Evolutionary conservation across 2,888 invertebrate species (phyloP), one percentile per base, ranked within the genome.

Genomic region (Phyto melanocephala): DNA sequence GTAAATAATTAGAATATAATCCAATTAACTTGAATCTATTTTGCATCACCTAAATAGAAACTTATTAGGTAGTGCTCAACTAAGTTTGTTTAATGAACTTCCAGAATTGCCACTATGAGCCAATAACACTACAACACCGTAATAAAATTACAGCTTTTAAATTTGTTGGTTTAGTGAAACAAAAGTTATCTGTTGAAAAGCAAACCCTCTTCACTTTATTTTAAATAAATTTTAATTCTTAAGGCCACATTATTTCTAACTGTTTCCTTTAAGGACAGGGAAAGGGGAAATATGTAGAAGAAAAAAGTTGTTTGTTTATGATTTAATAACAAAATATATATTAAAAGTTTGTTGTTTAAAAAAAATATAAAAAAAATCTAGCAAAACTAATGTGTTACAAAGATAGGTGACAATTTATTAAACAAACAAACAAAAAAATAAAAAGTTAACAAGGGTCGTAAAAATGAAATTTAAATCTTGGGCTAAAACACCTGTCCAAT

Each of bases 91-190:
- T 28, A 28, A 3, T 28, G 28, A 28, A 28, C 6, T 28, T 28
- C 28, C 28, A 28, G 1, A 7, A 20, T 7, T 24, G n/a, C 0
- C n/a, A 1, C n/a, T 42, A 24, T n/a, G n/a, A n/a, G n/a, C n/a
- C n/a, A 67, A 88, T 89, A 3, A 87, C 87, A 87, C 85, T 17
- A 45, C 33, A 33, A 15, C 15, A 24, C 6, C 17, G 1, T 35
- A 47, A 47, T 35, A 20, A 50, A 67, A 67, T 35, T 67, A 52
- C 35, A 28, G 4, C 28, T 13, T 13, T 50, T 22, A 10, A 22
- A 50, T 22, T 22, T 22, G 13, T 20, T 22, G 5, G 1, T 42
- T 24, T 2, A 24, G 24, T 35, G 8, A 20, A 65, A 65, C 4
- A 50, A 8, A 35, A 50, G 8, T 8, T 33, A 17, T 47, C 17